phyloP scores from a whole-genome alignment of 2,888 invertebrate genomes.

The Coenonympha arcania region DNA sequence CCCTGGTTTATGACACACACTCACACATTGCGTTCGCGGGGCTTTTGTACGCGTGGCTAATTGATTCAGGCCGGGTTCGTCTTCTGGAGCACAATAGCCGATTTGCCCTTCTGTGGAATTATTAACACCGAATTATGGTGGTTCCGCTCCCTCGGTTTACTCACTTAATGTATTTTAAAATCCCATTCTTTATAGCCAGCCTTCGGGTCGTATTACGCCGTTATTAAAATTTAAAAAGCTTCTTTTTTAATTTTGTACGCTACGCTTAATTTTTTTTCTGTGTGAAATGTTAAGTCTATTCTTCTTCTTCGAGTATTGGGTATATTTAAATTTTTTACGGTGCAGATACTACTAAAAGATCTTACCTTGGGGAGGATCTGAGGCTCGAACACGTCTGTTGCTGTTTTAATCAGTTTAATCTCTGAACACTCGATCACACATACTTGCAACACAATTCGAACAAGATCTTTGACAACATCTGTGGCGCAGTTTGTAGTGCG shows the following conservation, averaged over 20 bases:
- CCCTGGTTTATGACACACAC: too few species aligned
- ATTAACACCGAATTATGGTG: slow-evolving; percentile 58
- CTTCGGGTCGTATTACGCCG: slow-evolving; percentile 25
- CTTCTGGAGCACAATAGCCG: slow-evolving; percentile 37
- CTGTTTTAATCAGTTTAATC: too few species aligned
- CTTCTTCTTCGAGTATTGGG: neutral
- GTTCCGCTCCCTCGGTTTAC: slow-evolving; percentile 40
- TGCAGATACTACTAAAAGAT: too few species aligned
- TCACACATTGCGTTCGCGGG: too few species aligned
- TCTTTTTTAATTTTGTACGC: slow-evolving; percentile 21
- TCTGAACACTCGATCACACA: too few species aligned
- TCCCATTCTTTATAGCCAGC: slow-evolving; percentile 20
- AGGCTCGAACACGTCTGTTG: too few species aligned
- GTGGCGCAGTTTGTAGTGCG: too few species aligned
- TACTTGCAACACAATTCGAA: too few species aligned
- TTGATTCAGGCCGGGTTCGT: slow-evolving; percentile 3
- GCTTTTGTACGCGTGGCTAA: neutral
- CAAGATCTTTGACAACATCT: too few species aligned
- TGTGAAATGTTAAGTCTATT: neutral
- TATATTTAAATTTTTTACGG: neutral
- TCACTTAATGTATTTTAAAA: slow-evolving; percentile 49
- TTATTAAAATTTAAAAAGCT: slow-evolving; percentile 11
- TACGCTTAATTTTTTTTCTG: neutral
- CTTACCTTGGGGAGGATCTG: too few species aligned
- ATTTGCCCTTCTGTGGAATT: slow-evolving; percentile 50